A percentile compares a stretch with the other conserved stretches of the same genome.
Evolutionary conservation across 2,888 invertebrate species (phyloP).

Genomic region (Hydrotaea diabolus): DNA sequence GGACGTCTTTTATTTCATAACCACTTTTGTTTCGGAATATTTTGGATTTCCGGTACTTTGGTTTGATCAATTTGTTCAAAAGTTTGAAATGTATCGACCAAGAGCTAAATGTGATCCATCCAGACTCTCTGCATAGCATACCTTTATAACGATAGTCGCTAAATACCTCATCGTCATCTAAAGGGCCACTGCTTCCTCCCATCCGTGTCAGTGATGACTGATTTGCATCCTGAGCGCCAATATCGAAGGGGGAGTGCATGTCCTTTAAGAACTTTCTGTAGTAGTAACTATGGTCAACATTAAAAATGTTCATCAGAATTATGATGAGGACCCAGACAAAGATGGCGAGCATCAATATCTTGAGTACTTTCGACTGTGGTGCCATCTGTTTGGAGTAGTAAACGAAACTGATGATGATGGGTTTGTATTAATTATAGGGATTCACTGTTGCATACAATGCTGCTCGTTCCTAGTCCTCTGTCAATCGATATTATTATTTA

Average conservation of each 20-base stretch:
- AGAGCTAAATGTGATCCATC: too few relatives aligned
- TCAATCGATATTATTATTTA: too few relatives aligned
- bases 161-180: not conserved
- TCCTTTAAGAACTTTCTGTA: not conserved
- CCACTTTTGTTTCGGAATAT: too few relatives aligned
- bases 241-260: not conserved
- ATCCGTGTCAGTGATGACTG: not conserved
- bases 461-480: too few relatives aligned
- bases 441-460: too few relatives aligned
- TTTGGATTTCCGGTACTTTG: too few relatives aligned
- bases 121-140: too few relatives aligned
- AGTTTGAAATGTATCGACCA: too few relatives aligned
- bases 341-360: not conserved
- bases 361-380: slow-evolving; percentile 28
- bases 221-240: not conserved
- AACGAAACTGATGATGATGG: too few relatives aligned
- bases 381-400: slow-evolving; percentile 15
- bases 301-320: slow-evolving; percentile 29
- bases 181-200: not conserved
- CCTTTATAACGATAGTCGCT: not conserved
- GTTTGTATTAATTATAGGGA: too few relatives aligned
- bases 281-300: slow-evolving; percentile 23
- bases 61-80: too few relatives aligned
- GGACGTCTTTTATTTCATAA: too few relatives aligned
- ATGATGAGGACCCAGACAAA: slow-evolving; percentile 10